Evolutionary conservation across 2,113 vertebrate species (phyloP), one percentile per base, ranked within the genome.

Genomic region (Ciconia stormi): DNA sequence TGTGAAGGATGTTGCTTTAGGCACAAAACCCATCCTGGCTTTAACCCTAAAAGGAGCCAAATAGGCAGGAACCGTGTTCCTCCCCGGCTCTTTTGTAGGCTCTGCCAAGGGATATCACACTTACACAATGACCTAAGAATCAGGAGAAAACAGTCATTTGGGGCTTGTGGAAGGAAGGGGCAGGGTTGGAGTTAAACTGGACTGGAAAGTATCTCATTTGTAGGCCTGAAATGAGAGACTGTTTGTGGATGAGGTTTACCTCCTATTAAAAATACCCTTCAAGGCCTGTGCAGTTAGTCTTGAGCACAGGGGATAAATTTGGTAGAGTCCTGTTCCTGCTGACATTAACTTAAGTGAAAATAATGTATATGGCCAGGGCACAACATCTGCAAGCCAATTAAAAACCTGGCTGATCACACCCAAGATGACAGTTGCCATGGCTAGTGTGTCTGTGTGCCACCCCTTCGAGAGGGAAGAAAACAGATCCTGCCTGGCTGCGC

Each of bases 161-260:
- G 87, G 97, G 89, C 96, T 96, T 95, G 97, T 95, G 97, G 96
- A 97, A 97, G 95, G 97, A 97, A 97, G 91, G 96, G 84, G 96
- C 78, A 80, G 97, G 91, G 89, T 95, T 80, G 84, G 74, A 94
- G 94, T 96, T 94, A 94, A 95, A 85, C 78, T 87, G 69, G 82
- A 38, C 89, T 96, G 94, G 96, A 96, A 97, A 96, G 91, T 96
- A 84, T 95, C 93, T 96, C 93, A 87, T 97, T 87, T 91, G 95
- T 85, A 97, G 87, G 74, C 58, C 71, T 94, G 95, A 97, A 97
- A 97, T 95, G 94, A 96, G 95, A 95, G 93, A 27, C 73, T 89
- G 77, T 87, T 91, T 93, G 89, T 77, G 94, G 93, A 53, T 87
- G 94, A 97, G 96, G 94, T 97, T 97, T 97, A 88, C 94, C 94